phyloP scores from a whole-genome alignment of 64 coral and sea anemone species.

The Catalaphyllia jardinei region DNA sequence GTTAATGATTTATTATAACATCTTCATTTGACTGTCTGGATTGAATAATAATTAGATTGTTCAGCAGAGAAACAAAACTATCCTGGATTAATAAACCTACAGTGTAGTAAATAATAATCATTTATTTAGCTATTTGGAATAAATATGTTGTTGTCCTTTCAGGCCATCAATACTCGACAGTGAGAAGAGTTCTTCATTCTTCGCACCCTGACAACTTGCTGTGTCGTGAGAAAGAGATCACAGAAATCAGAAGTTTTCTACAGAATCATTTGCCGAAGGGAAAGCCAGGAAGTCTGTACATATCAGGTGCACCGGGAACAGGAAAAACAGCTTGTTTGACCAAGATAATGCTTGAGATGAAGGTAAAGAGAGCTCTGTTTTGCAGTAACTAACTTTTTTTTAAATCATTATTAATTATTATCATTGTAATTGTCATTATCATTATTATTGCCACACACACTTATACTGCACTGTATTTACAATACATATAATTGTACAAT shows the following conservation, averaged over 20 bases:
- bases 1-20: no score
- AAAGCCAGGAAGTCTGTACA: constrained; percentile 97
- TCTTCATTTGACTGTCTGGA: no score
- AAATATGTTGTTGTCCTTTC: neutral
- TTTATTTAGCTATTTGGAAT: neutral
- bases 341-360: constrained; percentile 76
- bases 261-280: constrained; percentile 69
- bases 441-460: no score
- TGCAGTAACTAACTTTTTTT: no score
- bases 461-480: no score
- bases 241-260: constrained; percentile 76
- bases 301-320: constrained; percentile 96
- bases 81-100: no score
- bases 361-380: constrained; percentile 46
- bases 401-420: no score
- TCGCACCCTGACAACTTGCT: constrained; percentile 80
- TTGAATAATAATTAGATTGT: no score
- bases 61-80: no score
- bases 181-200: constrained; percentile 90
- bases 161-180: constrained; percentile 75
- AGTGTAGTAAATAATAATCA: no score
- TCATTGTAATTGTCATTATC: no score
- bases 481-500: no score
- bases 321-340: constrained; percentile 98
- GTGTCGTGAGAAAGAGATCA: constrained; percentile 88